A percentile compares a stretch with the other conserved stretches of the same genome.
phyloP scores from a whole-genome alignment of 2,797 vertebrate genomes.

The Synaphobranchus kaupii region DNA sequence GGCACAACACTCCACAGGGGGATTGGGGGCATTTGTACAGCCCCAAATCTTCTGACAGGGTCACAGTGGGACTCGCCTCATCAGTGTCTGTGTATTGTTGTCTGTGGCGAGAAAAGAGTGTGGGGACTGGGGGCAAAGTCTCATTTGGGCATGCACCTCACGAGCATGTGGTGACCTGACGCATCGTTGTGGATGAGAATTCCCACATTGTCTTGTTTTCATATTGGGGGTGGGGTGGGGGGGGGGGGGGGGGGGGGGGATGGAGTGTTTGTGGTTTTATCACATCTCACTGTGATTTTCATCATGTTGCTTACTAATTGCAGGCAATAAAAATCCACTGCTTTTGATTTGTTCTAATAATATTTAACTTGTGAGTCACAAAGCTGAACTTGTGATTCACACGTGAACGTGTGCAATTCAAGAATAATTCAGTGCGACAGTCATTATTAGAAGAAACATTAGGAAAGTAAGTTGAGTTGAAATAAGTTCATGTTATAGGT shows the following conservation, averaged over 20 bases:
- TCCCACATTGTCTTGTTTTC: not conserved
- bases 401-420: not conserved
- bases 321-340: not conserved
- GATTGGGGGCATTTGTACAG: slow-evolving; percentile 4
- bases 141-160: slow-evolving; percentile 10
- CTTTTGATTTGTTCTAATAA: slow-evolving; percentile 10
- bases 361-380: not conserved
- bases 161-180: slow-evolving; percentile 10
- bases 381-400: not conserved
- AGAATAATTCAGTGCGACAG: not conserved
- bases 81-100: slow-evolving; percentile 29
- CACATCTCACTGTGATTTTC: not conserved
- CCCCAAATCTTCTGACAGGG: not conserved
- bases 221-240: not conserved
- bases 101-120: not conserved
- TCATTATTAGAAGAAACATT: not conserved
- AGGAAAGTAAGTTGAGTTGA: not conserved
- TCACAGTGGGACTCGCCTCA: not conserved
- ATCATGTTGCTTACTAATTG: slow-evolving; percentile 11
- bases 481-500: not conserved
- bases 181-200: not conserved
- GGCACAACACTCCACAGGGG: not conserved
- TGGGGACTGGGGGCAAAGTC: not conserved
- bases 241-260: not conserved
- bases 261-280: not conserved